A percentile compares a stretch with the other conserved stretches of the same genome.
These are phyloP conservation scores for Ennomos erosarius DNA, from an alignment of 2,888 invertebrate species.

Conservation along the genomic window DNA sequence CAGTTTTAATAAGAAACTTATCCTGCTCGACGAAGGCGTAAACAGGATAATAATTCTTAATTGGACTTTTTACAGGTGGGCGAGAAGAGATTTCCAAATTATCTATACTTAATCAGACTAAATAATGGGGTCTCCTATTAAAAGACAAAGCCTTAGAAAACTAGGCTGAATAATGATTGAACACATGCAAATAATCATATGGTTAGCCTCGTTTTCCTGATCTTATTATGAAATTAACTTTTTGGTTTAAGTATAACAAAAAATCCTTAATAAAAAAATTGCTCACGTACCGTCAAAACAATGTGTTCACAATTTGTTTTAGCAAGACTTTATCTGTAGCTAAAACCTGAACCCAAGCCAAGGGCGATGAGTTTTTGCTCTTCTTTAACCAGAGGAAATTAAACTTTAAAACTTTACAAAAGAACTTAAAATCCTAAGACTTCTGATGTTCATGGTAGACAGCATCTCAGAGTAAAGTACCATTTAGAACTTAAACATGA, in stretches of 20 bases:
- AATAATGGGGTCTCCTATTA: too few relatives aligned
- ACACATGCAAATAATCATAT: too few relatives aligned
- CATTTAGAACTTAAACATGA: constrained; percentile 1
- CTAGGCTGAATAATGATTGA: too few relatives aligned
- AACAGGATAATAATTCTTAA: neutral
- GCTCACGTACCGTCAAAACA: constrained; percentile 17
- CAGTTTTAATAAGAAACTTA: constrained; percentile 6
- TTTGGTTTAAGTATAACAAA: constrained; percentile 1
- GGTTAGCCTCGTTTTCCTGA: too few relatives aligned
- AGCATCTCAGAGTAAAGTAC: neutral
- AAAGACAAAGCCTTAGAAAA: too few relatives aligned
- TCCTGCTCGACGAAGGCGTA: neutral
- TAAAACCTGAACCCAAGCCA: constrained; percentile 38
- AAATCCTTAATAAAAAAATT: neutral
- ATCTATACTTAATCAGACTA: too few relatives aligned
- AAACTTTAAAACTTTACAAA: constrained; percentile 1
- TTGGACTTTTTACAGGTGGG: too few relatives aligned
- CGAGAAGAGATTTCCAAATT: too few relatives aligned
- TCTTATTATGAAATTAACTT: too few relatives aligned
- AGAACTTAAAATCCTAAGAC: neutral
- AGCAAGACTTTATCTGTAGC: constrained; percentile 29
- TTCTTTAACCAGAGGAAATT: constrained; percentile 36
- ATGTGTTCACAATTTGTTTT: constrained; percentile 26
- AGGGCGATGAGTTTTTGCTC: constrained; percentile 64
- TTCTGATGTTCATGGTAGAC: neutral